Evolutionary conservation across 2,888 invertebrate species (phyloP).

Genomic region (Melitaea athalia): DNA sequence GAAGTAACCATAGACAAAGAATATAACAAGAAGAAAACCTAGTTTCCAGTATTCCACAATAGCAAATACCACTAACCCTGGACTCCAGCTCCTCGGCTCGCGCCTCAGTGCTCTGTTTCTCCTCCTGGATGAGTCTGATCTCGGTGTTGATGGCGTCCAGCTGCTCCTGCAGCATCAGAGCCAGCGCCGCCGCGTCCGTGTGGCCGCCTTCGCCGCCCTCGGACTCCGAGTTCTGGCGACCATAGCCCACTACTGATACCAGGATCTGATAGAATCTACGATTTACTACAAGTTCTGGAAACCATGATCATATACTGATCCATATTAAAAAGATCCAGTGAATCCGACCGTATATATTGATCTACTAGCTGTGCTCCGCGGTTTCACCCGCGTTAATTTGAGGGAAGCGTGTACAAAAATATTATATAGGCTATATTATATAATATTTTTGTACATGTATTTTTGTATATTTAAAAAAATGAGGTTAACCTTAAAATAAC

Average conservation of each 20-base stretch:
- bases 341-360: no score
- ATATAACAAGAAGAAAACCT: no score
- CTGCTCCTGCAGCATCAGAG: conserved; percentile 99
- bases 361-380: no score
- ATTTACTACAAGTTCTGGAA: neutral
- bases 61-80: conserved; percentile 71
- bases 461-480: no score
- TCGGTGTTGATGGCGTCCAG: conserved; percentile 99
- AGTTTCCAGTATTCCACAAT: neutral
- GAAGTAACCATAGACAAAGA: no score
- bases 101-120: conserved; percentile 98
- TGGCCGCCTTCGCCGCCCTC: conserved; percentile 82
- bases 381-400: no score
- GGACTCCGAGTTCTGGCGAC: conserved; percentile 66
- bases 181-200: conserved; percentile 98
- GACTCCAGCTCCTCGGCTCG: conserved; percentile 98
- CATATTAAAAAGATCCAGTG: no score
- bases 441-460: no score
- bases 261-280: no score
- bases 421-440: no score
- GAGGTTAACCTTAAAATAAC: no score
- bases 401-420: no score
- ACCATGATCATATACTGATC: neutral
- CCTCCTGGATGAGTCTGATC: conserved; percentile 95
- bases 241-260: neutral